A percentile compares a stretch with the other conserved stretches of the same genome.
These are phyloP conservation scores for Pyrrhura leucotis DNA, from an alignment of 2,797 vertebrate genomes.

Conservation along the genomic window DNA sequence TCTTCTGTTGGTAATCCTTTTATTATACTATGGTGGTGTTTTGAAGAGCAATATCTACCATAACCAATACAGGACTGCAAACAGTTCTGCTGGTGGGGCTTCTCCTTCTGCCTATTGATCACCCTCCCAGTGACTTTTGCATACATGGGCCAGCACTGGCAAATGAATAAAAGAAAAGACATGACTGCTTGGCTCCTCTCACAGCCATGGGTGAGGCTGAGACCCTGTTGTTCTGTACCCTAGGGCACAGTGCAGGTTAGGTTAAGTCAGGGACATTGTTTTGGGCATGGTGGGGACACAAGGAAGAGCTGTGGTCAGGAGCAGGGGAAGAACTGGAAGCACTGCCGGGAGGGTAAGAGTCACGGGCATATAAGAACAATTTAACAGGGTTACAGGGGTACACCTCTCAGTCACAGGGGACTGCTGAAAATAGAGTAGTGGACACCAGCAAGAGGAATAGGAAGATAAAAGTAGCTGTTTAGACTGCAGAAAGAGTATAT, in stretches of 20 bases:
- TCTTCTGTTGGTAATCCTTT: neutral
- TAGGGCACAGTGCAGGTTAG: fast-evolving
- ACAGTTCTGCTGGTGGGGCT: neutral
- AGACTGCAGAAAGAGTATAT: neutral
- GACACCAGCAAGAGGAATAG: neutral
- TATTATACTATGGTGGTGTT: neutral
- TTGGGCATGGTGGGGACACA: no score
- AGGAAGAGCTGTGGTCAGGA: neutral
- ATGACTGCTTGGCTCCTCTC: neutral
- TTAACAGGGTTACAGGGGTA: neutral
- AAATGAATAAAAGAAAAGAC: neutral
- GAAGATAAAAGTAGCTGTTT: neutral
- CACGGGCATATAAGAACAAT: neutral
- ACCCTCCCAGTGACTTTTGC: neutral
- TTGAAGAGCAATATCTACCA: neutral
- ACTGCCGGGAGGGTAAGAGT: neutral
- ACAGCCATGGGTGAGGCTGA: neutral
- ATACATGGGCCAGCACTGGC: no score
- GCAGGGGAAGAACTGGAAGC: neutral
- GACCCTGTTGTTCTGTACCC: neutral
- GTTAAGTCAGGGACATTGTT: neutral
- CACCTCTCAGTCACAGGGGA: neutral
- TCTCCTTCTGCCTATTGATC: neutral
- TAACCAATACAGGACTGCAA: neutral
- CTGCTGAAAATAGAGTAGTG: neutral